Evolutionary conservation across 2,888 invertebrate genomes (phyloP), one percentile per base, ranked within the genome.

Genomic region (Apantesis nais): DNA sequence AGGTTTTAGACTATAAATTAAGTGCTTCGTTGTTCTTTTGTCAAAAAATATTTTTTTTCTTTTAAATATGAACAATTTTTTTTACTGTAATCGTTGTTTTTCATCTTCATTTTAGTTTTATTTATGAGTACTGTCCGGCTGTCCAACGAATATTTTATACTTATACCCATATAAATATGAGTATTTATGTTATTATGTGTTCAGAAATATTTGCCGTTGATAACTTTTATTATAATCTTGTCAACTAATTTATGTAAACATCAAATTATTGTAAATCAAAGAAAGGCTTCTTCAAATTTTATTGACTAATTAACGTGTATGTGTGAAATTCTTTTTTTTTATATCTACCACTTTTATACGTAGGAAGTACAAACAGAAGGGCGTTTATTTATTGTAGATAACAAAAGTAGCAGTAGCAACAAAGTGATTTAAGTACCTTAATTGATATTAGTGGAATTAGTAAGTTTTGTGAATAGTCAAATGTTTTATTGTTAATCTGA

Each of bases 281-380:
- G 25, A 68, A 71, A 62, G 25, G 62, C 48, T 69, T 62, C 63
- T 72, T 31, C 73, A 68, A 77, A 80, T 80, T 78, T 77, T 77
- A 77, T 73, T 70, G 76, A 72, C 60, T 75, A 77, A 80, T 81
- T 82, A 82, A 60, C 83, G 62, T 68, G 60, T 62, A 48, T 48
- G 68, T 75, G 78, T 73, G 75, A 81, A 61, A 68, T 70, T 72
- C 29, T 68, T 69, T 39, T 62, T 64, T 44, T n/a, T n/a, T 39
- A 71, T 72, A 73, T 69, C 60, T 74, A 70, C 25, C 44, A 44
- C 74, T 75, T 81, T 78, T 74, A 82, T 78, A 73, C 74, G 74
- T 62, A 67, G 73, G 29, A 73, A 78, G 74, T 55, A 62, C 67
- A 76, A 64, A 74, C 65, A 37, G 8, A 19, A 62, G 39, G 67